Conservation (phyloP, 2,797 vertebrate species). For the Sarcoramphus papa region DNA sequence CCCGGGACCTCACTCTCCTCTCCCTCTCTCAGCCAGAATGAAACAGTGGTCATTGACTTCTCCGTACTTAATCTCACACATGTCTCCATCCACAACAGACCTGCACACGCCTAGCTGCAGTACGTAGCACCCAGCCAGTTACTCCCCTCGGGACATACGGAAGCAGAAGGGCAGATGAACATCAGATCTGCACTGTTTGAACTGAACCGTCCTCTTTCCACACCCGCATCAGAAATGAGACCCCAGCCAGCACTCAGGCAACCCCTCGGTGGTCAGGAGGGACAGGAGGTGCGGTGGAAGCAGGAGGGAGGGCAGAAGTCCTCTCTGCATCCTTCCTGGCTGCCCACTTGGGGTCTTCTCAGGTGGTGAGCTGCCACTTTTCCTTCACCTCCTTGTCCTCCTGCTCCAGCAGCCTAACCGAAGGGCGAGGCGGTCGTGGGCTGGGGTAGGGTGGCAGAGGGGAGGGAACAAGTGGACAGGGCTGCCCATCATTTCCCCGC, state of each 20-base stretch:
- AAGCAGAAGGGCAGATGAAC: neutral
- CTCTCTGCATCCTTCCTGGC: neutral
- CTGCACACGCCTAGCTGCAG: neutral
- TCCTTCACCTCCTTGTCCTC: neutral
- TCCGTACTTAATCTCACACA: fast-evolving
- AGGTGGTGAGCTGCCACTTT: neutral
- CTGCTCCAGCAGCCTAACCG: neutral
- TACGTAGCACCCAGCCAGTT: neutral
- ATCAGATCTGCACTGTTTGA: neutral
- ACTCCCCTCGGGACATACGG: neutral
- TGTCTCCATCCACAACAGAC: neutral
- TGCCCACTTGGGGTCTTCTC: neutral
- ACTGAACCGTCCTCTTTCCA: neutral
- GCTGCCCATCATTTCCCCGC: neutral
- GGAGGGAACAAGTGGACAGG: neutral
- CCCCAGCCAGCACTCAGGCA: neutral
- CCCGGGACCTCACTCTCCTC: neutral
- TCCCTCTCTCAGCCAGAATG: neutral
- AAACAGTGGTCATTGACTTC: neutral
- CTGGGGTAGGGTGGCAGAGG: neutral
- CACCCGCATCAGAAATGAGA: neutral
- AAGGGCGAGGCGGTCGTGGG: neutral
- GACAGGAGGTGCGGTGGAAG: neutral
- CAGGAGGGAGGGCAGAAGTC: neutral
- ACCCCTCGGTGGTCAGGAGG: fast-evolving